Percentiles rank a stretch among this genome's conserved stretches.
Conservation (phyloP, 2,113 vertebrate genomes). For the Oreochromis tanganicae region DNA sequence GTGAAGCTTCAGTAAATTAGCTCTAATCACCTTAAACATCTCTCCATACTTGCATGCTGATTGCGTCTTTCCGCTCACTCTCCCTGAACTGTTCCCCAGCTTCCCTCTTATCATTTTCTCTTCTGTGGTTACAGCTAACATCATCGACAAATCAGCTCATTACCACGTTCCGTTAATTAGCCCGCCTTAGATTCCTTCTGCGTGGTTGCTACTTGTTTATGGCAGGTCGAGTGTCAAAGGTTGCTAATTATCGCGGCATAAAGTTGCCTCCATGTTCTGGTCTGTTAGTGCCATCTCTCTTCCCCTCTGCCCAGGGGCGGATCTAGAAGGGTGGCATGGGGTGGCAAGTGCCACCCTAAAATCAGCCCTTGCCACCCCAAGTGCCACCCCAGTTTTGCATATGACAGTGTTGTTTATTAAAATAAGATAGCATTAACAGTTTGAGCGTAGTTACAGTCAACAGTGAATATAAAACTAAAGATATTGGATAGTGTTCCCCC, state of each 20-base stretch:
- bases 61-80: background rate
- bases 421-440: no score
- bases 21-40: constrained; percentile 1
- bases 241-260: background rate
- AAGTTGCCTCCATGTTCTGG: background rate
- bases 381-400: no score
- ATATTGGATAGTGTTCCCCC: no score
- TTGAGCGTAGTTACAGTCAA: no score
- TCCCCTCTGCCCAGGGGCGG: no score
- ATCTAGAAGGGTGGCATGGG: no score
- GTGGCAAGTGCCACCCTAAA: no score
- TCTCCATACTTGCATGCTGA: background rate
- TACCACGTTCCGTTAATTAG: constrained; percentile 27
- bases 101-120: background rate
- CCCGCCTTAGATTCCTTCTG: background rate
- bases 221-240: background rate
- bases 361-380: no score
- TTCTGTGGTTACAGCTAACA: background rate
- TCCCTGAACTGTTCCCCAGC: background rate
- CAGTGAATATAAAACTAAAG: no score
- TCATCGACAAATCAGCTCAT: constrained; percentile 21
- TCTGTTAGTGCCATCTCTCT: background rate
- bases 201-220: background rate
- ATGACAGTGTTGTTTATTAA: no score
- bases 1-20: background rate